A percentile compares a stretch with the other conserved stretches of the same genome.
phyloP scores from a whole-genome alignment of 2,113 vertebrate species.

The Nyctereutes procyonoides region DNA sequence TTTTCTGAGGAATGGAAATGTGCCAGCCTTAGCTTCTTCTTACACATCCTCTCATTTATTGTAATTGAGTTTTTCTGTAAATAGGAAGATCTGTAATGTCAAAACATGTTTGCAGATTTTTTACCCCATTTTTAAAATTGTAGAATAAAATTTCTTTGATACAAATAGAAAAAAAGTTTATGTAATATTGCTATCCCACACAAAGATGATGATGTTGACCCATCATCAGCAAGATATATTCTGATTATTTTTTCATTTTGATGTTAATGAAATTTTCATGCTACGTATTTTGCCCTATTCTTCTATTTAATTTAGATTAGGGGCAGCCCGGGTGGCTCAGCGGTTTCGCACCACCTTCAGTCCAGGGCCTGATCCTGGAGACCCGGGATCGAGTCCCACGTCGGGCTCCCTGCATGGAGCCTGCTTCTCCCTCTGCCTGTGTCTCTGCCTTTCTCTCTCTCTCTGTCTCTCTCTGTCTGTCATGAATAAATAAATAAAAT shows the following conservation, averaged over 20 bases:
- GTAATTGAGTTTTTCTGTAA: conserved; percentile 72
- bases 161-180: background rate
- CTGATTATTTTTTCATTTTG: background rate
- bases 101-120: conserved; percentile 61
- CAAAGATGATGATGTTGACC: background rate
- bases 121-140: conserved; percentile 1
- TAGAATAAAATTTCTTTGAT: conserved; percentile 21
- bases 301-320: conserved; percentile 36
- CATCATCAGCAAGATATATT: background rate
- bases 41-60: conserved; percentile 57
- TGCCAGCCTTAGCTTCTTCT: conserved; percentile 50
- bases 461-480: no score
- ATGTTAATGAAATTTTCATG: conserved; percentile 24
- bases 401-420: no score
- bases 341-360: no score
- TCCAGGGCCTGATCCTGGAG: no score
- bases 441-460: no score
- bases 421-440: no score
- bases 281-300: background rate
- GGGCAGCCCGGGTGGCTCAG: no score
- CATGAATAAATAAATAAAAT: no score
- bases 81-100: conserved; percentile 61
- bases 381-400: no score
- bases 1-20: conserved; percentile 62
- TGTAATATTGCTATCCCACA: background rate